Evolutionary conservation across 2,113 vertebrate genomes (phyloP).

Genomic region (Bettongia penicillata): DNA sequence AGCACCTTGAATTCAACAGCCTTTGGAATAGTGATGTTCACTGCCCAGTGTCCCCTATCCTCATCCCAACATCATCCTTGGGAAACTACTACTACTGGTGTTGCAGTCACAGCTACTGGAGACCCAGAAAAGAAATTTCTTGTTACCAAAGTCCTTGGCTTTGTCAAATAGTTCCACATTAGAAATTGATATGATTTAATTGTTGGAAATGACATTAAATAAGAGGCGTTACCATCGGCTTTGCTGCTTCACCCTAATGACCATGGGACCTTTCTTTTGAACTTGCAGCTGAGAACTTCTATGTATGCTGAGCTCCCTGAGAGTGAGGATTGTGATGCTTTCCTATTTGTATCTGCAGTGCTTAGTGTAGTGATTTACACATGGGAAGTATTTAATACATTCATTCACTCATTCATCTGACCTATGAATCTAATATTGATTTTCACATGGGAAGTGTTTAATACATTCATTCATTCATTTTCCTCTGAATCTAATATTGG

Average conservation of each 20-base stretch:
- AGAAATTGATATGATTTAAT: neutral
- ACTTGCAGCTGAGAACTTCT: neutral
- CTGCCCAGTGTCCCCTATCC: too few relatives aligned
- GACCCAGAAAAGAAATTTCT: neutral
- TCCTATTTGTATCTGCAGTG: neutral
- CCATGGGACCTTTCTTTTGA: neutral
- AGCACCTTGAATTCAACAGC: too few relatives aligned
- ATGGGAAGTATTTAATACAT: too few relatives aligned
- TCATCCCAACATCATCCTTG: neutral
- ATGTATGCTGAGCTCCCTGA: neutral
- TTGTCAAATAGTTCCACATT: neutral
- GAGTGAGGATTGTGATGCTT: neutral
- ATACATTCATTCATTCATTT: neutral
- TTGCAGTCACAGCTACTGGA: neutral
- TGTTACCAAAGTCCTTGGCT: neutral
- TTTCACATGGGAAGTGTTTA: too few relatives aligned
- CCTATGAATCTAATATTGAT: neutral
- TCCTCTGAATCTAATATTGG: neutral
- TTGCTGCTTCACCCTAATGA: neutral
- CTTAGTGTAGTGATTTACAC: neutral
- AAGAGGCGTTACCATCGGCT: neutral
- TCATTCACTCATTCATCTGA: too few relatives aligned
- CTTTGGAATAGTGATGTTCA: neutral
- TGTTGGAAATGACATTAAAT: neutral
- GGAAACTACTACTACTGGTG: neutral